A percentile compares a stretch with the other conserved stretches of the same genome.
phyloP scores from a whole-genome alignment of 2,113 vertebrate species.

The Lanius collurio region DNA sequence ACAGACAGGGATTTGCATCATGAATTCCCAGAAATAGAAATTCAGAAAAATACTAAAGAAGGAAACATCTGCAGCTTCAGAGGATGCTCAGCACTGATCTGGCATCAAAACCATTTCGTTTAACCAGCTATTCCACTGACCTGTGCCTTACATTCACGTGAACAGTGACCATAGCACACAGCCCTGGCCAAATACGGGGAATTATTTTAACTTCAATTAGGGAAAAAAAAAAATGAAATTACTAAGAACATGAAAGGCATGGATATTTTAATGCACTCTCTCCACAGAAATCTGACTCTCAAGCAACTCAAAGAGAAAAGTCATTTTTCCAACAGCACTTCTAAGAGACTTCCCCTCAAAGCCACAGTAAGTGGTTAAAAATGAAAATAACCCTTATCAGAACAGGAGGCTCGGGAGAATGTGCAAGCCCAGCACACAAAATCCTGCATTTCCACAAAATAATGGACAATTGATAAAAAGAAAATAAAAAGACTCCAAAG shows the following conservation, averaged over 20 bases:
- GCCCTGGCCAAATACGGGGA: not conserved
- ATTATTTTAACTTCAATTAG: not conserved
- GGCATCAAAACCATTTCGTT: not conserved
- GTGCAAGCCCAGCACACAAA: not conserved
- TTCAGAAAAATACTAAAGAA: not conserved
- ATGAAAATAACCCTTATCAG: not conserved
- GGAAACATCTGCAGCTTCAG: not conserved
- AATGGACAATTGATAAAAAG: not conserved
- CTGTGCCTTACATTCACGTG: rapidly evolving
- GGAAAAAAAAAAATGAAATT: not conserved
- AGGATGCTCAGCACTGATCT: not conserved
- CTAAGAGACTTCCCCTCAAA: not conserved
- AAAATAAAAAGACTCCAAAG: not conserved
- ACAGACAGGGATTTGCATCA: not conserved
- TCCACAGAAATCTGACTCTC: not conserved
- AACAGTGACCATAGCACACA: not conserved
- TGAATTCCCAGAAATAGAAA: not conserved
- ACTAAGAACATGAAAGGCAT: not conserved
- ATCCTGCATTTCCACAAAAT: not conserved
- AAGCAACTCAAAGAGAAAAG: not conserved
- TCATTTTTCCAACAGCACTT: not conserved
- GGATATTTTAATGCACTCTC: not conserved
- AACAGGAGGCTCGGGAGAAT: not conserved
- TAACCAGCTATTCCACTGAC: not conserved
- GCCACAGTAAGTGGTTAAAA: not conserved